phyloP scores from a whole-genome alignment of 2,797 vertebrate genomes.

The Phrynocephalus vlangalii region DNA sequence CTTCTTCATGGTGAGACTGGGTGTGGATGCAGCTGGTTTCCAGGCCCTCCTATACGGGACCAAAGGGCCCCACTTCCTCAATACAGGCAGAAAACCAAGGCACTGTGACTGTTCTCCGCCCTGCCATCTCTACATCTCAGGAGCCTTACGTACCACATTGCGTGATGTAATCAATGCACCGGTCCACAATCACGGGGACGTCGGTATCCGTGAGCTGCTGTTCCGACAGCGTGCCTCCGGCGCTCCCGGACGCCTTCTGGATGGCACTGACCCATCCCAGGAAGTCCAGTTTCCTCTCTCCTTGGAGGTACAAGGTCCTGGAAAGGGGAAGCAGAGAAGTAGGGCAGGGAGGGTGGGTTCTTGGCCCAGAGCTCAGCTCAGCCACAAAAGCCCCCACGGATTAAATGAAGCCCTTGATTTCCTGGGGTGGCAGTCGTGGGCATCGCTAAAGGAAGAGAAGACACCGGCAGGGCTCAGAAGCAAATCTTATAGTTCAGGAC shows the following conservation, averaged over 20 bases:
- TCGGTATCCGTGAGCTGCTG: slow-evolving; percentile 93
- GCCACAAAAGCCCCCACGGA: too few relatives aligned
- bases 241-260: slow-evolving; percentile 87
- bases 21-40: too few relatives aligned
- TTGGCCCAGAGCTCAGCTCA: not conserved
- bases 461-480: too few relatives aligned
- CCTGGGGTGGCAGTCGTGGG: too few relatives aligned
- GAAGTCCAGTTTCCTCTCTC: slow-evolving; percentile 91
- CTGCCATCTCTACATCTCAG: too few relatives aligned
- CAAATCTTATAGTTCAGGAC: too few relatives aligned
- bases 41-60: too few relatives aligned
- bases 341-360: not conserved
- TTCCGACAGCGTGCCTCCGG: slow-evolving; percentile 88
- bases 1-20: too few relatives aligned
- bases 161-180: slow-evolving; percentile 92
- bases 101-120: too few relatives aligned
- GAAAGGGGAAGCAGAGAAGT: fast-evolving
- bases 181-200: slow-evolving; percentile 90
- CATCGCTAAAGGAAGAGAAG: too few relatives aligned
- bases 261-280: slow-evolving; percentile 88
- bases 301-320: slow-evolving; percentile 93
- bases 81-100: too few relatives aligned
- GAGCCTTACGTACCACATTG: slow-evolving; percentile 83
- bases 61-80: too few relatives aligned
- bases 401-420: not conserved